Conservation (phyloP, 2,888 invertebrate genomes). For the Trichopria drosophilae region DNA sequence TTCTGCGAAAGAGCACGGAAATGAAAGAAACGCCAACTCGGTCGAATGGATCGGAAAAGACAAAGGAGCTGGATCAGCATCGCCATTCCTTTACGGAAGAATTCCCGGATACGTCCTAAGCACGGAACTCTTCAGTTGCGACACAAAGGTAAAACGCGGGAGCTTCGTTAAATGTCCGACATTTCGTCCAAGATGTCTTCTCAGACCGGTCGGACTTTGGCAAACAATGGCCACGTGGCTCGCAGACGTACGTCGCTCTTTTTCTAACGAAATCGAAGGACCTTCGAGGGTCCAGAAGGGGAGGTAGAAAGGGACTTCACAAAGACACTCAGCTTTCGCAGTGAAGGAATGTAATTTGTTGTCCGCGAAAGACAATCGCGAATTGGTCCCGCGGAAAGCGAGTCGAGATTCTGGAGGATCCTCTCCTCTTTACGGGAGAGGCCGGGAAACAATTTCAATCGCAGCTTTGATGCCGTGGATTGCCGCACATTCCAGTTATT, state of each 20-base stretch:
- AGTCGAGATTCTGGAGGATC: slow-evolving; percentile 31
- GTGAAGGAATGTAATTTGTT: slow-evolving; percentile 52
- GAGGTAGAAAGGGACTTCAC: no score
- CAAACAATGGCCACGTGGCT: slow-evolving; percentile 32
- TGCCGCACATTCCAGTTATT: no score
- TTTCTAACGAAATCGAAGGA: no score
- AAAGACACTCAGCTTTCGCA: no score
- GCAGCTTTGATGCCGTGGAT: slow-evolving; percentile 54
- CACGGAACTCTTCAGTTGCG: slow-evolving; percentile 11
- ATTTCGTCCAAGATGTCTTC: slow-evolving; percentile 25
- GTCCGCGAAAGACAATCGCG: slow-evolving; percentile 47
- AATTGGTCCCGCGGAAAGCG: slow-evolving; percentile 41
- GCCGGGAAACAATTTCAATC: slow-evolving; percentile 55
- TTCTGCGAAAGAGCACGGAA: background rate
- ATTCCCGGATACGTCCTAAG: slow-evolving; percentile 22
- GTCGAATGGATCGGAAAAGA: slow-evolving; percentile 6
- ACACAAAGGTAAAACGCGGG: slow-evolving; percentile 28
- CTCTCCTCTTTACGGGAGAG: slow-evolving; percentile 30
- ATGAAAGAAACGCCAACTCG: background rate
- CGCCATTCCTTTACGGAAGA: background rate
- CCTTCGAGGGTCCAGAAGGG: no score
- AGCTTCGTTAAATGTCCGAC: slow-evolving; percentile 28
- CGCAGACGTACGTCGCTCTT: no score
- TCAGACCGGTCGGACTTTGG: slow-evolving; percentile 33
- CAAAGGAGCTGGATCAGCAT: background rate